Evolutionary conservation across 2,113 vertebrate genomes (phyloP).

Genomic region (Hippocampus mohnikei): DNA sequence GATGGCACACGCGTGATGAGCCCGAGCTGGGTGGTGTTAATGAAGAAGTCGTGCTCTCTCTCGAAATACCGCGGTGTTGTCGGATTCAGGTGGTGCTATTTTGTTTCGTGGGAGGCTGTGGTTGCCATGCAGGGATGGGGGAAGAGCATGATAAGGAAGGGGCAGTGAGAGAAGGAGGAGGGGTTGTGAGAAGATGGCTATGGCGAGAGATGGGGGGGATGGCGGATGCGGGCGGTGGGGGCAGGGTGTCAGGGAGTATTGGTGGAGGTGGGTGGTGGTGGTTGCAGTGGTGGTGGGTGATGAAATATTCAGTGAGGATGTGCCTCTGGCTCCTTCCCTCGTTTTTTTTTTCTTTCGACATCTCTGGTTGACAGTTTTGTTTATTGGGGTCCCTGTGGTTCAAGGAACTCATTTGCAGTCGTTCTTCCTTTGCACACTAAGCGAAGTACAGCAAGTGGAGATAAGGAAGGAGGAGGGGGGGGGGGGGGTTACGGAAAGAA

Average conservation of each 20-base stretch:
- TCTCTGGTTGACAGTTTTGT: slow-evolving; percentile 74
- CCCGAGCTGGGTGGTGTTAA: background rate
- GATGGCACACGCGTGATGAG: slow-evolving; percentile 7
- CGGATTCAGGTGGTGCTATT: slow-evolving; percentile 44
- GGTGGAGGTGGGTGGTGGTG: slow-evolving; percentile 15
- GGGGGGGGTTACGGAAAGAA: slow-evolving; percentile 34
- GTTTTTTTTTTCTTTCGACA: slow-evolving; percentile 50
- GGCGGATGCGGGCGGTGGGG: slow-evolving; percentile 55
- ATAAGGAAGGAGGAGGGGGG: slow-evolving; percentile 55
- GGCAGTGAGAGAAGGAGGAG: slow-evolving; percentile 22
- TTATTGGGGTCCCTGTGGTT: slow-evolving; percentile 77
- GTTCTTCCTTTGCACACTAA: slow-evolving; percentile 71
- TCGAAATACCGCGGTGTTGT: slow-evolving; percentile 17
- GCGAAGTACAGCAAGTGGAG: slow-evolving; percentile 54
- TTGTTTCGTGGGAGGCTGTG: slow-evolving; percentile 47
- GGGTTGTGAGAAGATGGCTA: slow-evolving; percentile 24
- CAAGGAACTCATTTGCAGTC: slow-evolving; percentile 79
- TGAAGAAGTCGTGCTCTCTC: slow-evolving; percentile 9
- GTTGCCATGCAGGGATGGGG: slow-evolving; percentile 62
- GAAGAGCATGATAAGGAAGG: slow-evolving; percentile 67
- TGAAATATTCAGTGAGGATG: slow-evolving; percentile 80
- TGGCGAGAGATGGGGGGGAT: slow-evolving; percentile 37
- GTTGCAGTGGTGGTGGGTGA: slow-evolving; percentile 63
- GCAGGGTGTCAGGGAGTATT: slow-evolving; percentile 55
- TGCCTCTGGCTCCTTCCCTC: slow-evolving; percentile 61